A percentile compares a stretch with the other conserved stretches of the same genome.
phyloP scores from a whole-genome alignment of 2,113 vertebrate species.

The Clupea harengus region DNA sequence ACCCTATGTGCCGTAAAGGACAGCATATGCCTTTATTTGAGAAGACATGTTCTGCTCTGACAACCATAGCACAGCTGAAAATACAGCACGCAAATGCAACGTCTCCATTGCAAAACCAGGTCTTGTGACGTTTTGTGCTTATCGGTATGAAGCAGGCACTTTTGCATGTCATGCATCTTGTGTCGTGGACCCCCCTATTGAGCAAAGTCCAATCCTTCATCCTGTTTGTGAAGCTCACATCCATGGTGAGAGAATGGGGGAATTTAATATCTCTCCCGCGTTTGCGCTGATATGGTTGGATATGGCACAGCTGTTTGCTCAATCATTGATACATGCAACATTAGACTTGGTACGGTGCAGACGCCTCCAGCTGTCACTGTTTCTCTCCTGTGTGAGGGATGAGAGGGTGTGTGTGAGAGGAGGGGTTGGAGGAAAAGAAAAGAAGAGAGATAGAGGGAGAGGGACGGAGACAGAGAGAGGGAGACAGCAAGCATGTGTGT shows the following conservation, averaged over 20 bases:
- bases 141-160: background rate
- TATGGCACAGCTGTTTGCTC: constrained; percentile 9
- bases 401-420: background rate
- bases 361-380: background rate
- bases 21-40: background rate
- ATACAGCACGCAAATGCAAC: background rate
- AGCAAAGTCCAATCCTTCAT: constrained; percentile 9
- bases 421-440: background rate
- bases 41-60: background rate
- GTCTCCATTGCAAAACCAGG: background rate
- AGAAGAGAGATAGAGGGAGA: background rate
- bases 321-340: constrained; percentile 17
- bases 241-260: constrained; percentile 2
- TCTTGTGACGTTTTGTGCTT: background rate
- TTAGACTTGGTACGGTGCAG: background rate
- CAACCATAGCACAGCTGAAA: background rate
- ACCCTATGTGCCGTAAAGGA: background rate
- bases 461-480: background rate
- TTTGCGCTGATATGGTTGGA: background rate
- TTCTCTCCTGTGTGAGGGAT: background rate
- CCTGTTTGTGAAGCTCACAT: background rate
- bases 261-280: background rate
- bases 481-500: background rate
- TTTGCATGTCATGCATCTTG: background rate
- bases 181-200: background rate